Percentiles rank a stretch among this genome's conserved stretches.
Conservation (phyloP, 2,888 invertebrate genomes). For the Selenia dentaria region DNA sequence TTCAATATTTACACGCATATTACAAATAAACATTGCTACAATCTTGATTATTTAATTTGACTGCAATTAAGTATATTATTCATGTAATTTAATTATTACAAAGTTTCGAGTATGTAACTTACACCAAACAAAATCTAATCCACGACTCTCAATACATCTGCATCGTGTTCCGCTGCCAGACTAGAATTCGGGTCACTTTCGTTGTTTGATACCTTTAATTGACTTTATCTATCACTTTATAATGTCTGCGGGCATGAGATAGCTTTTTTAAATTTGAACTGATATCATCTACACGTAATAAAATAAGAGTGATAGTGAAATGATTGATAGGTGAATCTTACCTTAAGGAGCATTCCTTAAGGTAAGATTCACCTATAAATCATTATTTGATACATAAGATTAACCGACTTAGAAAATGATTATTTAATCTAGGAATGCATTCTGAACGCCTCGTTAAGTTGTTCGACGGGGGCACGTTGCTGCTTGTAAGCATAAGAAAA, state of each 20-base stretch:
- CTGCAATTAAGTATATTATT: no score
- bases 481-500: no score
- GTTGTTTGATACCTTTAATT: slow-evolving; percentile 39
- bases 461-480: no score
- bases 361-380: slow-evolving; percentile 7
- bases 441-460: no score
- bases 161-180: slow-evolving; percentile 35
- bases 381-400: no score
- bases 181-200: slow-evolving; percentile 39
- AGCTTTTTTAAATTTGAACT: slow-evolving; percentile 21
- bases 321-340: slow-evolving; percentile 11
- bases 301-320: slow-evolving; percentile 21
- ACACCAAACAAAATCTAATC: slow-evolving; percentile 26
- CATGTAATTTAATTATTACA: no score
- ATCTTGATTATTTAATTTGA: no score
- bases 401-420: no score
- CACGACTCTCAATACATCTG: slow-evolving; percentile 34
- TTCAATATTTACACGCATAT: no score
- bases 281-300: slow-evolving; percentile 31
- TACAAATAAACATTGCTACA: no score
- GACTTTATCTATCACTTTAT: slow-evolving; percentile 33
- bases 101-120: slow-evolving; percentile 3
- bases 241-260: slow-evolving; percentile 32
- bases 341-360: background rate
- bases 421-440: no score